These are phyloP conservation scores for Eulimnadia texana DNA, from an alignment of 1,140 invertebrate species.

Conservation along the genomic window DNA sequence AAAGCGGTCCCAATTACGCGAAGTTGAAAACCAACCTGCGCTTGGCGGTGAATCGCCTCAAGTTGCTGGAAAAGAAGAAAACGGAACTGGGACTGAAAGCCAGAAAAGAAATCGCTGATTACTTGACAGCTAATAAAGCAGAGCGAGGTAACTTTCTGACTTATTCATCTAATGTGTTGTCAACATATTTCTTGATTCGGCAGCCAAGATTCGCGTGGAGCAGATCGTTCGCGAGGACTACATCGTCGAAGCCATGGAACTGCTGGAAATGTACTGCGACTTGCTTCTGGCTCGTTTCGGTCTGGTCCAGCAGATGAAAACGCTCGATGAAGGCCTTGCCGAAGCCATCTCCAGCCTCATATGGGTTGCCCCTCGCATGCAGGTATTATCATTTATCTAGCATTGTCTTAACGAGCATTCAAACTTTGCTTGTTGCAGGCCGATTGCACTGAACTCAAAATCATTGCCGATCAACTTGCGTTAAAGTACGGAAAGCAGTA, in stretches of 20 bases:
- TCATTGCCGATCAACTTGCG: conserved; percentile 76
- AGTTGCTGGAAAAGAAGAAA: conserved; percentile 96
- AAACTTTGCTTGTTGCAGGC: conserved; percentile 39
- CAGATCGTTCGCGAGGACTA: conserved; percentile 98
- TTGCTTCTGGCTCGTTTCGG: conserved; percentile 92
- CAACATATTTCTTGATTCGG: conserved; percentile 17
- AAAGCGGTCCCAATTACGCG: conserved; percentile 70
- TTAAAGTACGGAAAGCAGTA: conserved; percentile 91
- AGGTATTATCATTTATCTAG: conserved; percentile 14
- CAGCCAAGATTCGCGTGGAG: conserved; percentile 91
- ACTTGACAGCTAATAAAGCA: conserved; percentile 72
- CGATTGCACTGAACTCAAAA: conserved; percentile 75
- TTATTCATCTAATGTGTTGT: neutral
- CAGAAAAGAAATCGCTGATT: conserved; percentile 94
- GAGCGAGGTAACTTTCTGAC: conserved; percentile 41
- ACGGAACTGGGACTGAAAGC: conserved; percentile 90
- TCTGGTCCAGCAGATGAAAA: conserved; percentile 92
- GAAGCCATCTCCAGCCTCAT: conserved; percentile 92
- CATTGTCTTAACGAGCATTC: conserved; percentile 30
- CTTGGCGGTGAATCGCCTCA: conserved; percentile 79
- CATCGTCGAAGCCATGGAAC: conserved; percentile 96
- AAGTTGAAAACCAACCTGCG: conserved; percentile 92
- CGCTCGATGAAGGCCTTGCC: conserved; percentile 82
- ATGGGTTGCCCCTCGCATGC: conserved; percentile 80
- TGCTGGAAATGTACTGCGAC: conserved; percentile 99